Base-by-base conservation (phyloP, 53 echinoderm and acorn worm genomes). In the Actinopyga echinites region DNA sequence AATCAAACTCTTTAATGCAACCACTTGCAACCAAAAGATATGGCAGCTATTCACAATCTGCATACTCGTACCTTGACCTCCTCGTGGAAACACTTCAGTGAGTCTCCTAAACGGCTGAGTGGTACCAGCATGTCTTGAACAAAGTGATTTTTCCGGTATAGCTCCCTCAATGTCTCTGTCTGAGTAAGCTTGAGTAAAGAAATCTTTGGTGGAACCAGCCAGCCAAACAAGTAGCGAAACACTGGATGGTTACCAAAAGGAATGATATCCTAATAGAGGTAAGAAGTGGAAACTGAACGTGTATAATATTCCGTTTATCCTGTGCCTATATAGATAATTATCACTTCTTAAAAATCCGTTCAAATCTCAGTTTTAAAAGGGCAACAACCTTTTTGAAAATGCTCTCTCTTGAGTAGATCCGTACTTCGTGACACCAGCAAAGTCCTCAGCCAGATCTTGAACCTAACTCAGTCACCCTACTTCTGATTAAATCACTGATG, bases 111-210 rank as follows among this genome's bases (percentile, higher is more conserved):
- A 17, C 86, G 74, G 10, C 52, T 31, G 61, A 94, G 42, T 2
- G 96, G 96, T 1, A 96, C 92, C 59, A 96, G 75, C 93, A 96
- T 94, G 56, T 96, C 96, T 66, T 96, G 96, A 4, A 96, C 64
- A 21, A 96, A 91, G 33, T 96, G 96, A 22, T 90, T 74, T 80
- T 92, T 68, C 79, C 92, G 89, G 35, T 96, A 96, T 56, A 96
- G 88, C 21, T 83, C 56, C 5, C 96, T 83, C 22, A 93, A 35
- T 0, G 88, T 84, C 77, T 93, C 92, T 15, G 85, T 83, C 45
- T 96, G 96, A 4, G 96, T 96, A n/a, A 93, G 83, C 83, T 96
- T 96, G 59, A 96, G 62, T 7, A 96, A 85, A 3, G 96, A 96
- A 2, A 96, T 90, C 86, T 96, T 94, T 19, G 93, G 92, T 4